Base-by-base conservation (phyloP, 2,113 vertebrate genomes). In the Pheucticus melanocephalus region DNA sequence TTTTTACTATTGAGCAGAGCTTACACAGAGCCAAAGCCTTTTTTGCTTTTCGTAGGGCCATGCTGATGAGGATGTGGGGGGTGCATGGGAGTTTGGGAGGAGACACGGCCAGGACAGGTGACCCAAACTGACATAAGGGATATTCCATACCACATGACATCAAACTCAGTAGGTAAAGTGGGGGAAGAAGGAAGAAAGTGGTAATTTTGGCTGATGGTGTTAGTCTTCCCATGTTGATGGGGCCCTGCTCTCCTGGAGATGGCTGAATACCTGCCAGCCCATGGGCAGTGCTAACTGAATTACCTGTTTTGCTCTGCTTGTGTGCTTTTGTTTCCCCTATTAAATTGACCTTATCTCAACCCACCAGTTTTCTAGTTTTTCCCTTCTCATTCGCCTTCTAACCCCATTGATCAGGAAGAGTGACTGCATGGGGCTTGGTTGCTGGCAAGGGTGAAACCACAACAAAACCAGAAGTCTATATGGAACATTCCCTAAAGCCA, bases 341-440 rank as follows among this genome's bases (percentile, higher is more conserved):
- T 39, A 33, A 39, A 45, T 8, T 33, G 6, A 18, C 17, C 28
- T 45, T 51, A 69, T 37, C 15, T 51, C 27, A 37, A 22, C 45
- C 22, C 33, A 37, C 7, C 31, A 23, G 9, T 69, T 69, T 77
- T 27, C 27, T 31, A 31, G 17, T 31, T 77, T 77, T 37, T 28
- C 18, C 18, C 10, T 60, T 60, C 22, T 44, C 37, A 37, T 76
- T 68, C 44, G 28, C 53, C 28, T 76, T 50, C 31, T 86, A 39
- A 60, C 60, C 45, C 45, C 1, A 0, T 27, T 44, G 22, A 4
- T 27, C 2, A 3, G 11, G 14, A 17, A 0, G 2, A 68, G 5
- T 19, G 33, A 59, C 27, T 44, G 27, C 14, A 4, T 33, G 45
- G 12, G 10, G 15, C 12, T 33, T 60, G 15, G 10, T 28, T 39